A percentile compares a stretch with the other conserved stretches of the same genome.
Evolutionary conservation across 2,113 vertebrate genomes (phyloP).

Genomic region (Sinocyclocheilus maitianheensis): DNA sequence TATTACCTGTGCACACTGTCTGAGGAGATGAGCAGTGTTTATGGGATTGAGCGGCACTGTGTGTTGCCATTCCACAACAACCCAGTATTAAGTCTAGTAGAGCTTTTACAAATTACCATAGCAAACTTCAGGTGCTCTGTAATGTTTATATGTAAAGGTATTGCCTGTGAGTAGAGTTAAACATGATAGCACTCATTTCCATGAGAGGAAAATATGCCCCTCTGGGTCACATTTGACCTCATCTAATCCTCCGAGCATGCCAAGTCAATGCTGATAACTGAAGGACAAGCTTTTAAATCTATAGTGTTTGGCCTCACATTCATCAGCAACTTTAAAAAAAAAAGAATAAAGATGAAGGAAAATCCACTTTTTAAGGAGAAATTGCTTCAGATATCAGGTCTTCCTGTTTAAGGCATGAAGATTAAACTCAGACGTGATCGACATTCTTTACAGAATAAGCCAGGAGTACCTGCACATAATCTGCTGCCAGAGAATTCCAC

Average conservation of each 20-base stretch:
- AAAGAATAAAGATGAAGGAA: not conserved
- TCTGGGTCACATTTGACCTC: conserved; percentile 49
- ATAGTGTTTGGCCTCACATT: not conserved
- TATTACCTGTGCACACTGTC: conserved; percentile 19
- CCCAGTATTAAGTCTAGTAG: not conserved
- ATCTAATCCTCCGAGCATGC: conserved; percentile 39
- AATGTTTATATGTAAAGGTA: not conserved
- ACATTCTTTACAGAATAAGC: not conserved
- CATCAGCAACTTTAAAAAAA: not conserved
- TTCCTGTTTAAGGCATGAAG: conserved; percentile 2
- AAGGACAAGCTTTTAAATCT: conserved; percentile 47
- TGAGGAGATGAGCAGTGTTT: conserved; percentile 43
- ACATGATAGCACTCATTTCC: not conserved
- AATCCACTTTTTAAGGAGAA: conserved; percentile 6
- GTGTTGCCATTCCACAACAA: not conserved
- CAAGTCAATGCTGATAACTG: conserved; percentile 39
- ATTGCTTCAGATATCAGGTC: conserved; percentile 14
- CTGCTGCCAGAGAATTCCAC: not conserved
- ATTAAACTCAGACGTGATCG: not conserved
- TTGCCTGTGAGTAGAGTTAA: not conserved
- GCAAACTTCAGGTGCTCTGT: not conserved
- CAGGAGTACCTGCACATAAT: not conserved
- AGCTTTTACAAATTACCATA: conserved; percentile 13
- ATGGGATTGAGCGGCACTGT: not conserved
- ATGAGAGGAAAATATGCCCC: conserved; percentile 27